Conservation (phyloP, 2,888 invertebrate genomes). For the Cerastis rubricosa region DNA sequence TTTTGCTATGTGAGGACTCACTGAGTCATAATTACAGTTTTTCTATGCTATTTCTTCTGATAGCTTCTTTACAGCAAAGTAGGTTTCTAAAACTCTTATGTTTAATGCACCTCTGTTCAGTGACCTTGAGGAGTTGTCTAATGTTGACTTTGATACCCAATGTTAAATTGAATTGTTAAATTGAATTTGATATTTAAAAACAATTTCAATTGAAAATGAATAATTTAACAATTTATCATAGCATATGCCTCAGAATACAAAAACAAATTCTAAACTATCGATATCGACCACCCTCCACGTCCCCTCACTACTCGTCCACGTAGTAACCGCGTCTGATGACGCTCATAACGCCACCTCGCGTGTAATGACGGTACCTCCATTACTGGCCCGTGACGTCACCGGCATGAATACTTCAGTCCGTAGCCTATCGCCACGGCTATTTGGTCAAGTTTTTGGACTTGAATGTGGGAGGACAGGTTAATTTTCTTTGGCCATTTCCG, state of each 20-base stretch:
- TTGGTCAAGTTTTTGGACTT: constrained; percentile 37
- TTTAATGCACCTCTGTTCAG: background rate
- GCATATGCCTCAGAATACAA: background rate
- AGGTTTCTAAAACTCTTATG: background rate
- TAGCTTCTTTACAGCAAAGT: background rate
- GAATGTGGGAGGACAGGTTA: background rate
- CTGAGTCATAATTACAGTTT: too few species aligned
- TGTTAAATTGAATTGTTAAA: background rate
- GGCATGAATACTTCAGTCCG: constrained; percentile 37
- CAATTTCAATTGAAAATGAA: background rate
- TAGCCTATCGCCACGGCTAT: constrained; percentile 24
- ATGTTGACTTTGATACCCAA: background rate
- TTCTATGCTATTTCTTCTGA: background rate
- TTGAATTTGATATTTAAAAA: too few species aligned
- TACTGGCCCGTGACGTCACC: constrained; percentile 54
- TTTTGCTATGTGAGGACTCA: background rate
- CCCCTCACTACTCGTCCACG: constrained; percentile 72
- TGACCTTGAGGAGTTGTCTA: background rate
- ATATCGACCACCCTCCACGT: constrained; percentile 10
- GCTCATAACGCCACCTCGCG: constrained; percentile 63
- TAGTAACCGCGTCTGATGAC: constrained; percentile 62
- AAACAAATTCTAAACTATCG: constrained; percentile 27
- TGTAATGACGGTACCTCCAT: constrained; percentile 65
- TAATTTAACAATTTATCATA: background rate
- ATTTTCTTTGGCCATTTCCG: background rate